A percentile compares a stretch with the other conserved stretches of the same genome.
Evolutionary conservation across 1,140 invertebrate species (phyloP).

Genomic region (Dryas iulia): DNA sequence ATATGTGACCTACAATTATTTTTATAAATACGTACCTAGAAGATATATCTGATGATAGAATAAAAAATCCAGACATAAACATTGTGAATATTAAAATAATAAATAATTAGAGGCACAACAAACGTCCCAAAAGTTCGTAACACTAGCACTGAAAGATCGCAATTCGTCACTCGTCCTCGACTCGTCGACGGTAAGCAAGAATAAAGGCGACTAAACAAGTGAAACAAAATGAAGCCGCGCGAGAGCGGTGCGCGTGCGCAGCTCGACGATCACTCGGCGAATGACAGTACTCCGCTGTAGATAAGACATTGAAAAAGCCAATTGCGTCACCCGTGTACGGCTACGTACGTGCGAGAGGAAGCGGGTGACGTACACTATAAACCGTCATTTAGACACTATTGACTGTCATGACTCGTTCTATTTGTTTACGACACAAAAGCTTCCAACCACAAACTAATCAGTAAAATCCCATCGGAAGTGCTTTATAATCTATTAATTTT

Average conservation of each 20-base stretch:
- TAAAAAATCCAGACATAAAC: conserved; percentile 75
- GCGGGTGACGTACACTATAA: conserved; percentile 63
- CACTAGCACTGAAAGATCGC: conserved; percentile 65
- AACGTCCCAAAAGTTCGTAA: conserved; percentile 68
- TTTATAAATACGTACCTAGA: conserved; percentile 68
- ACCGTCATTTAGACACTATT: conserved; percentile 71
- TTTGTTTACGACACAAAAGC: conserved; percentile 61
- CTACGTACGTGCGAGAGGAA: conserved; percentile 75
- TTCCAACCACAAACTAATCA: conserved; percentile 31
- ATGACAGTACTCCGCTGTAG: conserved; percentile 74
- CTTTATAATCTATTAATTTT: background rate
- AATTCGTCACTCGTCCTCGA: conserved; percentile 73
- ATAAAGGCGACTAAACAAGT: conserved; percentile 61
- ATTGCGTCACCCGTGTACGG: conserved; percentile 73
- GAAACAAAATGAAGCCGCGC: conserved; percentile 59
- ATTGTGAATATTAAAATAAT: conserved; percentile 48
- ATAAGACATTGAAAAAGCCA: conserved; percentile 80
- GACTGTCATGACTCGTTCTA: conserved; percentile 61
- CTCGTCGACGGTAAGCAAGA: conserved; percentile 65
- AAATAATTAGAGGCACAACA: conserved; percentile 45
- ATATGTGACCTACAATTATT: conserved; percentile 54
- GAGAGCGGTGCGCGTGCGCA: conserved; percentile 62
- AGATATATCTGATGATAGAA: conserved; percentile 66
- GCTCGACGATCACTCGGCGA: conserved; percentile 62
- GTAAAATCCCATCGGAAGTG: conserved; percentile 5